A percentile compares a stretch with the other conserved stretches of the same genome.
Conservation (phyloP, 2,797 vertebrate genomes). For the Salmo trutta region DNA sequence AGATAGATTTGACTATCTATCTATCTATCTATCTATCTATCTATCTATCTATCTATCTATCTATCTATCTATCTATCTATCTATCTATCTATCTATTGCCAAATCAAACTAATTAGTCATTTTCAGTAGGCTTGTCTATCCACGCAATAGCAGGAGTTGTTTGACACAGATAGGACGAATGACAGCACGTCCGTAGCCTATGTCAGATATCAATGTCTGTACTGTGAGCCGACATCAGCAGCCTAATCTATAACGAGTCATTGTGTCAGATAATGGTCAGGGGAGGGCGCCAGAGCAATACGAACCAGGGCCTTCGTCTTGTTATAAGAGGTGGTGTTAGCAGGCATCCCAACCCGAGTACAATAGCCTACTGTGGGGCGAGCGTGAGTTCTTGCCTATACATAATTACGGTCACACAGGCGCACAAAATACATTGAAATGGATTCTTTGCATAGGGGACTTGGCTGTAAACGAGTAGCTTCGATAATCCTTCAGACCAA, state of each 20-base stretch:
- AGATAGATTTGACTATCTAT: too few species aligned
- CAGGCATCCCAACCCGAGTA: background rate
- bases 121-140: background rate
- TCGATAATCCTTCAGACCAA: too few species aligned
- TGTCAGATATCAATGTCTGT: background rate
- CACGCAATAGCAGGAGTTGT: background rate
- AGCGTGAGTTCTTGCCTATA: background rate
- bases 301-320: conserved; percentile 2
- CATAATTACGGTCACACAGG: background rate
- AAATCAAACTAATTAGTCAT: background rate
- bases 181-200: too few species aligned
- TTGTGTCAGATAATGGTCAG: conserved; percentile 14
- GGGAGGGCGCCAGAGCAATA: conserved; percentile 37
- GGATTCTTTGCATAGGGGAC: too few species aligned
- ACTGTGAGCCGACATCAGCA: background rate
- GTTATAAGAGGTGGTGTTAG: background rate
- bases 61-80: too few species aligned
- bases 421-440: too few species aligned
- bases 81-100: too few species aligned
- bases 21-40: too few species aligned
- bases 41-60: too few species aligned
- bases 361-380: background rate
- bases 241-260: background rate
- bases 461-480: too few species aligned
- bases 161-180: too few species aligned